Evolutionary conservation across 2,888 invertebrate genomes (phyloP), one percentile per base, ranked within the genome.

Genomic region (Lymantria dispar): DNA sequence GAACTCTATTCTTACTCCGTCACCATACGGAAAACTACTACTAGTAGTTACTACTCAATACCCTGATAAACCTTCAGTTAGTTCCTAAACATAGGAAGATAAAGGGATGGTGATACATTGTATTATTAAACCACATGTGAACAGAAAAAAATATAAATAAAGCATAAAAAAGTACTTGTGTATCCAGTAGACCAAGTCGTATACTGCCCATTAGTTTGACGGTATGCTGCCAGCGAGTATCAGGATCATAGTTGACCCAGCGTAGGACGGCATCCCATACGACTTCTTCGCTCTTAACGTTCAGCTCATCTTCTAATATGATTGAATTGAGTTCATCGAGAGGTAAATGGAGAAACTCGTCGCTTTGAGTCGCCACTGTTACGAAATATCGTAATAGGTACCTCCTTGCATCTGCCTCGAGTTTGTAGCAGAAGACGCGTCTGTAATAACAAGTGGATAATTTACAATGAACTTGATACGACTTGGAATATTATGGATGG

Each of bases 221-320:
- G 29, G 98, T 95, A 76, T 96, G 92, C 49, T 92, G 91, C 83
- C 95, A 95, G 43, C 98, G 93, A 13, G 87, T 86, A 15, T 94
- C 94, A 0, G 95, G 94, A 66, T 96, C 95, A 64, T 94, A 92
- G 69, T 97, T 95, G 51, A 98, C 96, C 98, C 98, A 98, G 43
- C 95, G 94, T 47, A 98, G 80, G 14, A 97, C 95, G 31, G 96
- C 92, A 73, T 97, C 96, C 97, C 97, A 97, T 0, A 97, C 97
- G 0, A 93, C 93, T 78, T 97, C 97, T 78, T 98, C 98, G 72
- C 95, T 96, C 65, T 96, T 96, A 0, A 96, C 96, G 77, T 97
- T 97, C 33, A 98, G 85, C 74, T 97, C 95, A 73, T 98, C 97
- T 47, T 96, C 95, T 43, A 95, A 94, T 57, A 98, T 95, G 46